Conservation (phyloP, 2,797 vertebrate genomes). For the Rhabdomys pumilio region DNA sequence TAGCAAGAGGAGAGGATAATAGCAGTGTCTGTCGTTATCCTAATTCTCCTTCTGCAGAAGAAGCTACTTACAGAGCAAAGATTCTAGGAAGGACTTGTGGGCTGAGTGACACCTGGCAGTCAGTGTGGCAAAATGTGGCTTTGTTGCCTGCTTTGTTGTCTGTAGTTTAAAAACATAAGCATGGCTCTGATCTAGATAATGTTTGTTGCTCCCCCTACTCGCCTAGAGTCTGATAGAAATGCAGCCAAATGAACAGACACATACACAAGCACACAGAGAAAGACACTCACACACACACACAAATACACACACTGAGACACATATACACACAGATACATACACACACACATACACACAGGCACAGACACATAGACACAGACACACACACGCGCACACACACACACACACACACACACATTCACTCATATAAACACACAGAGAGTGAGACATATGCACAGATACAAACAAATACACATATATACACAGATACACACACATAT, state of each 20-base stretch:
- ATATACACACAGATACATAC: background rate
- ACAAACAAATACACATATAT: background rate
- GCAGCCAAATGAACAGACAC: background rate
- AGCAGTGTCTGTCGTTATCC: background rate
- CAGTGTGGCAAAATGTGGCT: background rate
- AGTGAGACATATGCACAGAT: background rate
- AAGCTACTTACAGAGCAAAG: background rate
- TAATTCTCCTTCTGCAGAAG: background rate
- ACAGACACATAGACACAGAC: too few species aligned
- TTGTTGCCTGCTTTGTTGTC: slow-evolving; percentile 50
- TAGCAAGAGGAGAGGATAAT: slow-evolving; percentile 17
- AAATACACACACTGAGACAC: too few species aligned
- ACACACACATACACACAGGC: background rate
- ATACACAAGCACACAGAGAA: background rate
- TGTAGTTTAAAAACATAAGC: slow-evolving; percentile 53
- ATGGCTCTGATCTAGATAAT: slow-evolving; percentile 50
- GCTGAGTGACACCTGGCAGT: background rate
- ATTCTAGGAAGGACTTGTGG: background rate
- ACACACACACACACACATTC: background rate
- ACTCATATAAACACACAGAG: background rate
- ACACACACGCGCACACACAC: background rate
- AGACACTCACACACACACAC: background rate
- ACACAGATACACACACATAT: background rate
- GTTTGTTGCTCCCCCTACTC: slow-evolving; percentile 62
- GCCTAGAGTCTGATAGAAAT: slow-evolving; percentile 75